A percentile compares a stretch with the other conserved stretches of the same genome.
Evolutionary conservation across 2,113 vertebrate genomes (phyloP).

Genomic region (Oreocharis arfaki): DNA sequence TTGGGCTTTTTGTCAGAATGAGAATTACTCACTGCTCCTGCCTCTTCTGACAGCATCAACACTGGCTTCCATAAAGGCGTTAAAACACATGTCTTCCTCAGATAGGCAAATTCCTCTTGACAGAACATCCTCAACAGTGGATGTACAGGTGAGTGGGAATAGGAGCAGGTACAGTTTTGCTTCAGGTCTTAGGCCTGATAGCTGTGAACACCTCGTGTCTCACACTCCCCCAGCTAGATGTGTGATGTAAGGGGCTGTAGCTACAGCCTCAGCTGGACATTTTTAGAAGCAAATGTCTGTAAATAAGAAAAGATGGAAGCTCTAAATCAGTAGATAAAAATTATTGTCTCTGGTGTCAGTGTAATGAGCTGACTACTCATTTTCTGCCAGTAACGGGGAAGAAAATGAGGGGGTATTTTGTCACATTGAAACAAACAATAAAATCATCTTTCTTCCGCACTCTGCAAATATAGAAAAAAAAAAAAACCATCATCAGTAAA

Average conservation of each 20-base stretch:
- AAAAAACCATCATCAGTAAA: background rate
- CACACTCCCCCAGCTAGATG: background rate
- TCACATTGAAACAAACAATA: background rate
- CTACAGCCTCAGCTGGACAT: background rate
- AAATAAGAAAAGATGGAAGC: background rate
- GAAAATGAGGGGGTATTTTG: background rate
- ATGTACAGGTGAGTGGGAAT: background rate
- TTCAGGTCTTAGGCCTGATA: background rate
- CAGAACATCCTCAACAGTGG: background rate
- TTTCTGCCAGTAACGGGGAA: background rate
- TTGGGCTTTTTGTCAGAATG: conserved; percentile 1
- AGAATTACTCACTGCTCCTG: background rate
- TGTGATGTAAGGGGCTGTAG: background rate
- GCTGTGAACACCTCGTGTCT: background rate
- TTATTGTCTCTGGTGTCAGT: background rate
- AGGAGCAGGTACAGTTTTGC: background rate
- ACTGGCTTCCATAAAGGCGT: background rate
- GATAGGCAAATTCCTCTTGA: background rate
- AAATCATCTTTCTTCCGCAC: background rate
- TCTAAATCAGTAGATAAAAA: background rate
- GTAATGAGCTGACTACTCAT: background rate
- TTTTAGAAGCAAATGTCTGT: background rate
- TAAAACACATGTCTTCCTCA: background rate
- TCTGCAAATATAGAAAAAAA: background rate
- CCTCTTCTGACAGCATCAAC: background rate